phyloP scores from a whole-genome alignment of 2,888 invertebrate species.

The Drosophila multiciliata region DNA sequence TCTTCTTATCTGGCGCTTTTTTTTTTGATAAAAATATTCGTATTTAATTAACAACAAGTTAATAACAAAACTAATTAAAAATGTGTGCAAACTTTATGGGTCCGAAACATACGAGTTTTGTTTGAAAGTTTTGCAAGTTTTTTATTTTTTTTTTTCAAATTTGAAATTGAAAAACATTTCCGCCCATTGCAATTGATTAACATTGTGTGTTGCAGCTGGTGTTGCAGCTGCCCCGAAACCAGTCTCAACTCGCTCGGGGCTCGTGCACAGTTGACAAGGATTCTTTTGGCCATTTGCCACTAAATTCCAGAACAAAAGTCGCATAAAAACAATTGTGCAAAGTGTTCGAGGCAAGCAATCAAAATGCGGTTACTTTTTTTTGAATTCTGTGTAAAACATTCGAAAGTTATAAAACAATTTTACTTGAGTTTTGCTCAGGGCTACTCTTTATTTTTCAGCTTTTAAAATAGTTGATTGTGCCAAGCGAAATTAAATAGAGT shows the following conservation, averaged over 20 bases:
- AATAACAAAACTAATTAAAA: not conserved
- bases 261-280: conserved; percentile 12
- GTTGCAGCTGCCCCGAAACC: conserved; percentile 3
- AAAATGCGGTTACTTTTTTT: not conserved
- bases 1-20: not conserved
- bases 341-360: conserved; percentile 27
- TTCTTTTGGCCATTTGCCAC: not conserved
- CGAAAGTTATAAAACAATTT: conserved; percentile 22
- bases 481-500: not conserved
- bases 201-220: conserved; percentile 3
- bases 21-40: not conserved
- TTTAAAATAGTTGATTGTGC: not conserved
- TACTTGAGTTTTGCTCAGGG: not conserved
- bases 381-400: conserved; percentile 10
- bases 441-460: not conserved
- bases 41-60: not conserved
- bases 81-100: not conserved
- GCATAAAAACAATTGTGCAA: conserved; percentile 20
- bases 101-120: not conserved
- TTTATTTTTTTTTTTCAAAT: not conserved
- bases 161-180: conserved; percentile 1
- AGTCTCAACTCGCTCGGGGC: not conserved
- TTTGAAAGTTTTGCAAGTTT: not conserved
- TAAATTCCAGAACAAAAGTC: conserved; percentile 26
- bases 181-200: conserved; percentile 1